Conservation (phyloP, 2,888 invertebrate species). For the Meiosimyza platycephala region DNA sequence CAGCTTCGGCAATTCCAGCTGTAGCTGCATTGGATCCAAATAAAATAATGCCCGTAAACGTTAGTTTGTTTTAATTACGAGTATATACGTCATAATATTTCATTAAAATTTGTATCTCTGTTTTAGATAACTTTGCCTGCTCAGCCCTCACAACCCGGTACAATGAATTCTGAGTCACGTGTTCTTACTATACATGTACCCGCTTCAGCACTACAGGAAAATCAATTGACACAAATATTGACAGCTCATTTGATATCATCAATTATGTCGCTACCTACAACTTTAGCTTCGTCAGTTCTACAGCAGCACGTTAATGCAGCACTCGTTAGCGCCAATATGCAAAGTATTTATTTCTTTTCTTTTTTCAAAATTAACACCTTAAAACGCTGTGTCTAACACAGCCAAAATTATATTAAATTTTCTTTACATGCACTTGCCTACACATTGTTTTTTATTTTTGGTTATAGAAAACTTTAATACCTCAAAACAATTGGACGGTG, state of each 20-base stretch:
- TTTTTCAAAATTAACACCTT: background rate
- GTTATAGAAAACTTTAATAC: slow-evolving; percentile 60
- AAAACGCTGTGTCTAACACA: background rate
- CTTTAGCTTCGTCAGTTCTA: slow-evolving; percentile 83
- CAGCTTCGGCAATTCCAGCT: slow-evolving; percentile 62
- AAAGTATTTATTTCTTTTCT: slow-evolving; percentile 53
- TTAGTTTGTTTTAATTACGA: slow-evolving; percentile 48
- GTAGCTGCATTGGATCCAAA: slow-evolving; percentile 69
- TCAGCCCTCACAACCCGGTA: slow-evolving; percentile 75
- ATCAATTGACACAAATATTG: slow-evolving; percentile 76
- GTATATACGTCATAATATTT: background rate
- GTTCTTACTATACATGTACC: slow-evolving; percentile 92
- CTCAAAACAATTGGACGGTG: slow-evolving; percentile 73
- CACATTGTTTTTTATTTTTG: no score
- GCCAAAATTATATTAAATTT: no score
- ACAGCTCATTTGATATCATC: slow-evolving; percentile 91
- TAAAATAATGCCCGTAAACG: slow-evolving; percentile 72
- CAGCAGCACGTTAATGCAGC: slow-evolving; percentile 91
- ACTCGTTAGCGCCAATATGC: slow-evolving; percentile 71
- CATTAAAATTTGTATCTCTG: background rate
- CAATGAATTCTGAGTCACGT: slow-evolving; percentile 75
- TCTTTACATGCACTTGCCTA: no score
- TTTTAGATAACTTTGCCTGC: slow-evolving; percentile 79
- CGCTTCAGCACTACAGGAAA: slow-evolving; percentile 83
- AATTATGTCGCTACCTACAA: slow-evolving; percentile 86